Evolutionary conservation across 2,888 invertebrate genomes (phyloP).

Genomic region (Endotricha flammealis): DNA sequence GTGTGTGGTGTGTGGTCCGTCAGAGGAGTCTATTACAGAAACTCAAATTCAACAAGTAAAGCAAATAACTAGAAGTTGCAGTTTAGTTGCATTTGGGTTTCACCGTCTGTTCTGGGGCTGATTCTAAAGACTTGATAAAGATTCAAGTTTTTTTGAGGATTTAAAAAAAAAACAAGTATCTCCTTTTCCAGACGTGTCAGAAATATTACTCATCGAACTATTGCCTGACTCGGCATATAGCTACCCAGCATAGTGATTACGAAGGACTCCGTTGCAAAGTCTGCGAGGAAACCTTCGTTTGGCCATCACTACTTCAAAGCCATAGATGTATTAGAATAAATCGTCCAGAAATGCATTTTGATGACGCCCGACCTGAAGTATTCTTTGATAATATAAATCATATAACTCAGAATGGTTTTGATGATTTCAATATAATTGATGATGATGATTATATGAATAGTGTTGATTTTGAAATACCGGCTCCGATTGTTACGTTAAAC

Average conservation of each 20-base stretch:
- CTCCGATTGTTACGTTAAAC: conserved; percentile 47
- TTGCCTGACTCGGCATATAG: conserved; percentile 49
- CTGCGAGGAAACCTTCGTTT: conserved; percentile 57
- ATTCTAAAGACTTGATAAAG: no score
- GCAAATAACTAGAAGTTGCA: no score
- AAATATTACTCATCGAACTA: conserved; percentile 50
- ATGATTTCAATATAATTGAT: conserved; percentile 39
- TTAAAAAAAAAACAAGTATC: background rate
- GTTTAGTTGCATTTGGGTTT: no score
- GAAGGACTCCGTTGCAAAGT: conserved; percentile 41
- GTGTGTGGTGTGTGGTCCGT: no score
- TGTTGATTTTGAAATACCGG: conserved; percentile 60
- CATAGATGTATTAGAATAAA: conserved; percentile 52
- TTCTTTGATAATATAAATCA: conserved; percentile 45
- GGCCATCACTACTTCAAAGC: conserved; percentile 45
- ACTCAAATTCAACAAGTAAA: no score
- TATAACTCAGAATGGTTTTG: conserved; percentile 31
- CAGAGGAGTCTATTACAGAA: no score
- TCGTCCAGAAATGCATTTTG: conserved; percentile 48
- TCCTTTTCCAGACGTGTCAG: conserved; percentile 47
- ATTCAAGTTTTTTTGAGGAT: no score
- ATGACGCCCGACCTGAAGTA: conserved; percentile 52
- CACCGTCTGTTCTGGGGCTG: no score
- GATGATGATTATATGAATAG: conserved; percentile 44
- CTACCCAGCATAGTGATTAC: conserved; percentile 34